These are phyloP conservation scores for Drosophila rubida DNA, from an alignment of 2,888 invertebrate species.

Conservation along the genomic window DNA sequence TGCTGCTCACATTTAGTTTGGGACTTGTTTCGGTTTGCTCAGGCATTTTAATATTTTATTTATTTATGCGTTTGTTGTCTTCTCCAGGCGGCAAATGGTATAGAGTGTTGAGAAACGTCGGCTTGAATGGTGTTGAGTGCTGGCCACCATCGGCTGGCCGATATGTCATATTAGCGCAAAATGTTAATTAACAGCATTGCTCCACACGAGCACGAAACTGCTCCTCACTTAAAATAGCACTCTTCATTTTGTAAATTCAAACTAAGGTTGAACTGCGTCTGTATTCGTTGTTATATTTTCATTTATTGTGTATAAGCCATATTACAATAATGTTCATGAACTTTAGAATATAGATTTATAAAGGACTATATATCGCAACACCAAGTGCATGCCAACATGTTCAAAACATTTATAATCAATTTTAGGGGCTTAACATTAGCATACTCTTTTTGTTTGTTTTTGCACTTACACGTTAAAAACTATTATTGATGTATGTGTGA, in stretches of 20 bases:
- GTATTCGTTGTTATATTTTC: conserved; percentile 50
- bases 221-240: neutral
- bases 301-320: conserved; percentile 65
- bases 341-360: conserved; percentile 60
- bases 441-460: conserved; percentile 39
- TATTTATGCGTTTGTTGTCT: conserved; percentile 15
- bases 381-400: conserved; percentile 69
- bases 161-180: neutral
- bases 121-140: neutral
- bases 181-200: neutral
- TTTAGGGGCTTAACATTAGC: conserved; percentile 50
- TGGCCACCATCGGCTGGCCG: neutral
- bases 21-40: conserved; percentile 45
- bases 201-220: neutral
- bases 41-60: conserved; percentile 41
- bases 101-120: conserved; percentile 3
- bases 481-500: conserved; percentile 42
- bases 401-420: conserved; percentile 67
- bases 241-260: no score
- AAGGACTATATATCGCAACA: conserved; percentile 60
- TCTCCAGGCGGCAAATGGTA: conserved; percentile 15
- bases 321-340: conserved; percentile 64
- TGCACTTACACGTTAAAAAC: conserved; percentile 54
- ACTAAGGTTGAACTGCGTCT: no score
- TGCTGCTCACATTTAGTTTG: conserved; percentile 44